A percentile compares a stretch with the other conserved stretches of the same genome.
These are phyloP conservation scores for Osmoderma eremita DNA, from an alignment of 2,888 invertebrate genomes.

Conservation along the genomic window DNA sequence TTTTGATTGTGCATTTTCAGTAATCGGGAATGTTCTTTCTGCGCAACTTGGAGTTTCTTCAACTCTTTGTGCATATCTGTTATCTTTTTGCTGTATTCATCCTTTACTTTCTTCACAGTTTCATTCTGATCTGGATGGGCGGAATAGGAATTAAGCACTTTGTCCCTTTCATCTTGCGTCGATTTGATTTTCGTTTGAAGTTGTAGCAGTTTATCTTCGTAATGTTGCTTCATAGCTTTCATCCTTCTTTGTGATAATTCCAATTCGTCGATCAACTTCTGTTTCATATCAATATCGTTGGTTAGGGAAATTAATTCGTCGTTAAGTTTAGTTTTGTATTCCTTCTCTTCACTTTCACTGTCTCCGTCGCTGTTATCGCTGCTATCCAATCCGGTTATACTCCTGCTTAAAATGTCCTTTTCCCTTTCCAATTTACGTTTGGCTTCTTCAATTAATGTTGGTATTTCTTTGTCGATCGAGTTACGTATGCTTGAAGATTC, in stretches of 20 bases:
- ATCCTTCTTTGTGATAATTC: conserved; percentile 89
- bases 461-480: conserved; percentile 61
- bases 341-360: conserved; percentile 69
- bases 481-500: conserved; percentile 48
- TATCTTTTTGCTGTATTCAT: conserved; percentile 90
- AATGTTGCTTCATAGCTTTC: conserved; percentile 86
- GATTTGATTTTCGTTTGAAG: conserved; percentile 85
- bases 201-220: conserved; percentile 89
- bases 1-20: conserved; percentile 82
- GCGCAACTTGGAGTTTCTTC: conserved; percentile 84
- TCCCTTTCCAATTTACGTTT: conserved; percentile 82
- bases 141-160: conserved; percentile 73
- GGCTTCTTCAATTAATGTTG: conserved; percentile 77
- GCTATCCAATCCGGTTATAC: conserved; percentile 65
- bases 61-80: conserved; percentile 86
- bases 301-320: conserved; percentile 89
- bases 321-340: conserved; percentile 70
- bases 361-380: conserved; percentile 69
- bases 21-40: conserved; percentile 88
- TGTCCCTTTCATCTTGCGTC: conserved; percentile 91
- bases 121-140: conserved; percentile 68
- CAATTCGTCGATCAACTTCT: conserved; percentile 91
- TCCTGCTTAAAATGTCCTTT: conserved; percentile 60
- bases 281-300: conserved; percentile 94
- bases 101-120: conserved; percentile 81